Percentiles rank a stretch among this genome's conserved stretches.
Conservation (phyloP, 2,797 vertebrate species). For the Gephyroberyx darwinii region DNA sequence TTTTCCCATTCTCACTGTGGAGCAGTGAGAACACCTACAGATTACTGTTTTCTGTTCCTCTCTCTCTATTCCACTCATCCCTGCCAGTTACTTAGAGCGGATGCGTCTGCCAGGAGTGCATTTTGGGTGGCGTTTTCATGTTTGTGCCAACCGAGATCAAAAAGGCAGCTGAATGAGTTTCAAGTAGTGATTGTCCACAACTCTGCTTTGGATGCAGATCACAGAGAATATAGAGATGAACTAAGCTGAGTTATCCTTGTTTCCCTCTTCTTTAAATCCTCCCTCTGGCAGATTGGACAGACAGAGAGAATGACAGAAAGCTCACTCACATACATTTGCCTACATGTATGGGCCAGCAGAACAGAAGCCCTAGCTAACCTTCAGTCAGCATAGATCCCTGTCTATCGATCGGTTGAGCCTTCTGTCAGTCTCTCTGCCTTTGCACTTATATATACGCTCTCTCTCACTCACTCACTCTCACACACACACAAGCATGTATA, state of each 20-base stretch:
- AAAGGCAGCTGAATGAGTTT: constrained; percentile 69
- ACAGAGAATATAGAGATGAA: constrained; percentile 66
- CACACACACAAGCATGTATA: constrained; percentile 17
- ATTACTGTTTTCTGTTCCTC: constrained; percentile 17
- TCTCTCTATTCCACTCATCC: constrained; percentile 23
- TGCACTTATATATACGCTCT: background rate
- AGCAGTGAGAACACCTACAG: constrained; percentile 30
- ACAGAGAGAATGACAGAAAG: constrained; percentile 62
- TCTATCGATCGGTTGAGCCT: constrained; percentile 65
- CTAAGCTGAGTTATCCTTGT: constrained; percentile 68
- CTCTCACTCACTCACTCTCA: constrained; percentile 17
- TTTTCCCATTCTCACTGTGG: background rate
- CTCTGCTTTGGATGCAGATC: constrained; percentile 72
- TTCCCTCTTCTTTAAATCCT: constrained; percentile 57
- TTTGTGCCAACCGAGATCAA: constrained; percentile 69
- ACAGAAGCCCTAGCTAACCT: constrained; percentile 34
- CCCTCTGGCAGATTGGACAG: constrained; percentile 58
- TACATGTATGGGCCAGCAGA: constrained; percentile 27
- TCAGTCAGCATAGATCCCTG: constrained; percentile 56
- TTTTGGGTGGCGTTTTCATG: constrained; percentile 54
- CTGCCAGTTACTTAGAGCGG: constrained; percentile 53
- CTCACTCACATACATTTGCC: constrained; percentile 37
- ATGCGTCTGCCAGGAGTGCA: constrained; percentile 58
- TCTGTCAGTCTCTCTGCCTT: constrained; percentile 66
- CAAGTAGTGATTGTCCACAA: constrained; percentile 68